phyloP scores from a whole-genome alignment of 1,140 invertebrate genomes.

The Oreohelix idahoensis region DNA sequence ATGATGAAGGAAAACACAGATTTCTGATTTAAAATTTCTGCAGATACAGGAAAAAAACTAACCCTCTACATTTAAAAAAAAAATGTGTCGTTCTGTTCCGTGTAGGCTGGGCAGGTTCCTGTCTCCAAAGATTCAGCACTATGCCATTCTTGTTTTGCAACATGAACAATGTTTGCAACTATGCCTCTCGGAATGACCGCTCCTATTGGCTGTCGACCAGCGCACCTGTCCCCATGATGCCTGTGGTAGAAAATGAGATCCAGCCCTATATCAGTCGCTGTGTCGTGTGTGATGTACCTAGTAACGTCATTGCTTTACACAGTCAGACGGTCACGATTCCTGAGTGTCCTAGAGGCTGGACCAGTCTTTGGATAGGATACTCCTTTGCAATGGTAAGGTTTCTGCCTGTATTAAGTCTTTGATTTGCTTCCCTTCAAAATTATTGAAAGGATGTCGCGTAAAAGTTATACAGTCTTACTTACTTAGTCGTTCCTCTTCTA shows the following conservation, averaged over 20 bases:
- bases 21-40: too few relatives aligned
- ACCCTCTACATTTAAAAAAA: too few relatives aligned
- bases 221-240: conserved; percentile 91
- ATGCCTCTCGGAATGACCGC: conserved; percentile 94
- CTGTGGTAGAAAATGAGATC: conserved; percentile 83
- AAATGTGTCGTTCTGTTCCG: too few relatives aligned
- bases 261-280: conserved; percentile 90
- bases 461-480: too few relatives aligned
- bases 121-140: conserved; percentile 93
- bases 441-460: too few relatives aligned
- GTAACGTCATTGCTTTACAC: conserved; percentile 82
- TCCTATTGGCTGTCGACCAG: conserved; percentile 97
- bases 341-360: conserved; percentile 92
- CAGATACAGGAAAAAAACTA: too few relatives aligned
- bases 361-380: conserved; percentile 94
- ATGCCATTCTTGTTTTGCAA: conserved; percentile 99
- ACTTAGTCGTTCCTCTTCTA: too few relatives aligned
- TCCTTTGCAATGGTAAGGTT: conserved; percentile 93
- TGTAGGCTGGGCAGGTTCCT: conserved; percentile 85
- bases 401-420: too few relatives aligned
- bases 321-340: conserved; percentile 91
- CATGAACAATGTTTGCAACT: conserved; percentile 96
- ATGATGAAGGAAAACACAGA: too few relatives aligned
- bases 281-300: conserved; percentile 92
- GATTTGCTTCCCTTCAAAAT: too few relatives aligned